phyloP scores from a whole-genome alignment of 2,888 invertebrate species.

The Cantharis lateralis region DNA sequence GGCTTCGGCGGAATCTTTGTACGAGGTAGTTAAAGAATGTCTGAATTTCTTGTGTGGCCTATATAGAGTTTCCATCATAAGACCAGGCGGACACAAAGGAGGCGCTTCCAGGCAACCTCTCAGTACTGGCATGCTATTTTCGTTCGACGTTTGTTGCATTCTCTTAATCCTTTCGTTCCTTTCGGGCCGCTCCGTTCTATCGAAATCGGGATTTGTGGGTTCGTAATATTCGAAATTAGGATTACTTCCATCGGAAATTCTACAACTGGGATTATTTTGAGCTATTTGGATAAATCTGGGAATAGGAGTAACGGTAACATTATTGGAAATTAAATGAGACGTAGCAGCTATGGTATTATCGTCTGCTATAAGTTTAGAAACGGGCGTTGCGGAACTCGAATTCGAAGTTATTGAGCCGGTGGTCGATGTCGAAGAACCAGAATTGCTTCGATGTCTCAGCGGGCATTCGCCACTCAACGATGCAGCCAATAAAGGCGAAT shows the following conservation, averaged over 20 bases:
- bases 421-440: slow-evolving; percentile 68
- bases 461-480: slow-evolving; percentile 77
- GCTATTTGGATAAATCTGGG: slow-evolving; percentile 46
- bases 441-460: slow-evolving; percentile 74
- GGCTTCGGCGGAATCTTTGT: slow-evolving; percentile 79
- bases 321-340: slow-evolving; percentile 73
- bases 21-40: neutral
- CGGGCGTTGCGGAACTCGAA: neutral
- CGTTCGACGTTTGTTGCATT: slow-evolving; percentile 56
- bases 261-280: slow-evolving; percentile 80
- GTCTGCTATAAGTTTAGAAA: slow-evolving; percentile 58
- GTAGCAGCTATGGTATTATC: slow-evolving; percentile 73
- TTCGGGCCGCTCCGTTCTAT: slow-evolving; percentile 72
- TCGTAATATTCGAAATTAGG: slow-evolving; percentile 83
- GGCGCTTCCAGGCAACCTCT: slow-evolving; percentile 92
- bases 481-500: slow-evolving; percentile 74
- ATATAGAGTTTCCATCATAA: slow-evolving; percentile 92
- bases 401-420: neutral
- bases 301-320: slow-evolving; percentile 75
- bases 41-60: slow-evolving; percentile 96
- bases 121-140: slow-evolving; percentile 91
- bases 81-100: slow-evolving; percentile 86
- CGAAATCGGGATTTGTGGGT: slow-evolving; percentile 67
- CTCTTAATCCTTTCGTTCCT: neutral
- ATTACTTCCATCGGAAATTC: slow-evolving; percentile 67